These are phyloP conservation scores for Cordilura impudica DNA, from an alignment of 2,888 invertebrate genomes.

Conservation along the genomic window DNA sequence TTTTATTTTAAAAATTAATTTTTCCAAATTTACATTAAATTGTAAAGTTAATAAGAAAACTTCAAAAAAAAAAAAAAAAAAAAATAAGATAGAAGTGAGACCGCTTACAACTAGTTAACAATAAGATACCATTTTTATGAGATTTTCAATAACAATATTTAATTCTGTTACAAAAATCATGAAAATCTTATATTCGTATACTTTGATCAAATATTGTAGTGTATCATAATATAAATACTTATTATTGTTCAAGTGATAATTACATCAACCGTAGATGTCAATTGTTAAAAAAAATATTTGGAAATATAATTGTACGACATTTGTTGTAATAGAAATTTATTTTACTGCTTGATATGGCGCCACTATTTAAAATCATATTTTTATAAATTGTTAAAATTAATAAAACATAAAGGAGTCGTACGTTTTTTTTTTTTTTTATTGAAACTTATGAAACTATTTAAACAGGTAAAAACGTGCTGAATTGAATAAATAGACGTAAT, in stretches of 20 bases:
- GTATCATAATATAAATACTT: too few relatives aligned
- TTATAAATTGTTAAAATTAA: background rate
- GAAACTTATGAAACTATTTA: conserved; percentile 6
- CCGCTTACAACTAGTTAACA: too few relatives aligned
- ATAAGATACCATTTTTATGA: too few relatives aligned
- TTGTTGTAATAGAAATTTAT: background rate
- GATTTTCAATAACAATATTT: too few relatives aligned
- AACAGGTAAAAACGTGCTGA: conserved; percentile 52
- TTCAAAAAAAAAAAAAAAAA: background rate
- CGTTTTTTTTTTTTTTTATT: background rate
- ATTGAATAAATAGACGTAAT: background rate
- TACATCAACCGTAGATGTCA: conserved; percentile 49
- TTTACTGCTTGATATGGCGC: conserved; percentile 39
- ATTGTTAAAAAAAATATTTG: background rate
- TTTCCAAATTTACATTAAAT: too few relatives aligned
- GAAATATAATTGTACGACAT: conserved; percentile 26
- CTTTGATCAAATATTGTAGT: too few relatives aligned
- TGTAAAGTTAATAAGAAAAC: too few relatives aligned
- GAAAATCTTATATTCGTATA: too few relatives aligned
- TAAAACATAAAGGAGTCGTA: background rate
- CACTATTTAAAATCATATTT: conserved; percentile 16
- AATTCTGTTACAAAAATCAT: conserved; percentile 2
- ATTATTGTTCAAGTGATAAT: conserved; percentile 47
- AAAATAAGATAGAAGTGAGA: too few relatives aligned
- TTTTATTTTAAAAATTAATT: too few relatives aligned